Conservation (phyloP, 1,140 invertebrate genomes). For the Cyrtorhinus lividipennis region DNA sequence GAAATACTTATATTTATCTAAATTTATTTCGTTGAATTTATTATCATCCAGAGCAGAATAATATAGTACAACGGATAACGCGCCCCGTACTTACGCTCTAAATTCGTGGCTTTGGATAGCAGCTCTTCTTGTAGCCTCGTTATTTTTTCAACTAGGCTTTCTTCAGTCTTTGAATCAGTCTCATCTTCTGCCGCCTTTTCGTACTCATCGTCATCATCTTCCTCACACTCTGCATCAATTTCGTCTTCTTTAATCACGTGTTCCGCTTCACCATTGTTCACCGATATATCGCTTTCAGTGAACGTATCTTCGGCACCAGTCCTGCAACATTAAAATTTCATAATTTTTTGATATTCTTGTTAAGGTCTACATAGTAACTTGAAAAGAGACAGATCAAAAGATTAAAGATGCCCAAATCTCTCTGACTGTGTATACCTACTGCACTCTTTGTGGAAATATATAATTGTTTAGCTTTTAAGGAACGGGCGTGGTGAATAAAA, state of each 20-base stretch:
- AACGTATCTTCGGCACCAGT: neutral
- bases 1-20: no score
- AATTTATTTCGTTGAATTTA: no score
- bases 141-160: neutral
- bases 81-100: constrained; percentile 14
- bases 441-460: no score
- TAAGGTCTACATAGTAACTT: neutral
- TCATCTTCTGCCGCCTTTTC: constrained; percentile 12
- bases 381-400: constrained; percentile 6
- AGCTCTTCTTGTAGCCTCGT: neutral
- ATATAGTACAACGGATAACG: no score
- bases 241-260: neutral
- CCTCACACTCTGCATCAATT: neutral
- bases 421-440: no score
- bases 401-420: neutral
- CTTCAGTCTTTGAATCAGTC: neutral
- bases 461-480: no score
- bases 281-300: neutral
- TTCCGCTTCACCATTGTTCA: neutral
- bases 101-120: constrained; percentile 2
- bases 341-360: no score
- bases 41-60: no score
- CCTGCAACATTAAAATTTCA: no score
- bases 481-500: no score
- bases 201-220: constrained; percentile 4